Base-by-base conservation (phyloP, 1,140 invertebrate species). In the Atta colombica region DNA sequence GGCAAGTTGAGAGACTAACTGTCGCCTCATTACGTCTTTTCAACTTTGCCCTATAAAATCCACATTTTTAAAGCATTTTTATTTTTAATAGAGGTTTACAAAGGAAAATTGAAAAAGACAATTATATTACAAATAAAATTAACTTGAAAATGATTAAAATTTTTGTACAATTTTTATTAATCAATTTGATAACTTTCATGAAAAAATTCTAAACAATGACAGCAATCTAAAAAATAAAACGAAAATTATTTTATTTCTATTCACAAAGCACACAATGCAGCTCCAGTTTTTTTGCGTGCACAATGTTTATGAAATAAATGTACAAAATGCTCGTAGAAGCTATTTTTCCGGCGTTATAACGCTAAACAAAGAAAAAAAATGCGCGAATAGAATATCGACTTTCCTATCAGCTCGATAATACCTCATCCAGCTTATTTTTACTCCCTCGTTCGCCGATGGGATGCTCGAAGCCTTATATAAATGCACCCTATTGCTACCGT, bases 401-500 rank as follows among this genome's bases (percentile, higher is more conserved):
- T 53, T 87, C 60, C 74, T 82, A 86, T 82, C 58, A 77, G 87
- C 78, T 77, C 60, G 77, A 75, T 91, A 90, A 85, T 87, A 86
- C 87, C 77, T 85, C 60, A 66, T 66, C 88, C 77, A 88, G 88
- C 90, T 92, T 93, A 89, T 92, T 84, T 89, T 90, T 84, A 78
- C 60, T 77, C 80, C 72, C 61, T 45, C 69, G 28, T 85, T 28
- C 65, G 10, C 10, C 61, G 51, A 31, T 55, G 25, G n/a, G 45
- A 74, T 63, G 49, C 72, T 81, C 88, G 77, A 80, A 77, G 2
- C 63, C 87, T 87, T 72, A 80, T 91, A 90, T 89, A 92, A 93
- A 93, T 92, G 89, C 91, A 92, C 91, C 92, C 92, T 74, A 60
- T 88, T 25, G 81, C 82, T 58, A 66, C 65, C 85, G 60, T 74